Base-by-base conservation (phyloP, 2,113 vertebrate genomes). In the Centrocercus urophasianus region DNA sequence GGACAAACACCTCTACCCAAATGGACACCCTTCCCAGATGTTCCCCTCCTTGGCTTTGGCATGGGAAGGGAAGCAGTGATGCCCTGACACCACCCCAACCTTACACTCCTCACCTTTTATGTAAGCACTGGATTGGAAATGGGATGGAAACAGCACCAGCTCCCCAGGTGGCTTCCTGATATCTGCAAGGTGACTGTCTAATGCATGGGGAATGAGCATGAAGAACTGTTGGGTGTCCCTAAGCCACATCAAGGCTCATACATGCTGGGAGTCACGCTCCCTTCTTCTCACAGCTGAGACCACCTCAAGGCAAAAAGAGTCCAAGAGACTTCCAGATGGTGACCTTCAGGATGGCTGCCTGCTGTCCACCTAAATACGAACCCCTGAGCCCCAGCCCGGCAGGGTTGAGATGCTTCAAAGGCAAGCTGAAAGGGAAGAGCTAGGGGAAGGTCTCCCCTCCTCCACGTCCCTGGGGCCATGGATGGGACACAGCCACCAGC, bases 41-140 rank as follows among this genome's bases (percentile, higher is more conserved):
- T 0, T 1, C 21, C 73, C 73, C 28, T 60, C 2, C 32, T 40
- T 0, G 7, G 43, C 21, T 89, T 64, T 14, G 10, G n/a, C n/a
- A 54, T 0, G 6, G 60, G 70, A 25, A 89, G 28, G 60, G 56
- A 91, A 78, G 38, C 1, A 0, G 4, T 30, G 56, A 60, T 66
- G 43, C 50, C 59, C 59, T 56, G 16, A 59, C 11, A 45, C 18
- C 27, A 83, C 10, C 34, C 76, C 86, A 83, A 80, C 8, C 47
- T 38, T 6, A 19, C 6, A 7, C 27, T 71, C n/a, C 25, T 19
- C 47, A 36, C n/a, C 47, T 52, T 38, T 71, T 34, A 14, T 22
- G n/a, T 18, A 25, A 12, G 22, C 10, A 15, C 10, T 38, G 47
- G 47, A 34, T 38, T 71, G 25, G 61, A 12, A 64, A 40, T 11